Evolutionary conservation across 2,888 invertebrate species (phyloP).

Genomic region (Capitulum mitella): DNA sequence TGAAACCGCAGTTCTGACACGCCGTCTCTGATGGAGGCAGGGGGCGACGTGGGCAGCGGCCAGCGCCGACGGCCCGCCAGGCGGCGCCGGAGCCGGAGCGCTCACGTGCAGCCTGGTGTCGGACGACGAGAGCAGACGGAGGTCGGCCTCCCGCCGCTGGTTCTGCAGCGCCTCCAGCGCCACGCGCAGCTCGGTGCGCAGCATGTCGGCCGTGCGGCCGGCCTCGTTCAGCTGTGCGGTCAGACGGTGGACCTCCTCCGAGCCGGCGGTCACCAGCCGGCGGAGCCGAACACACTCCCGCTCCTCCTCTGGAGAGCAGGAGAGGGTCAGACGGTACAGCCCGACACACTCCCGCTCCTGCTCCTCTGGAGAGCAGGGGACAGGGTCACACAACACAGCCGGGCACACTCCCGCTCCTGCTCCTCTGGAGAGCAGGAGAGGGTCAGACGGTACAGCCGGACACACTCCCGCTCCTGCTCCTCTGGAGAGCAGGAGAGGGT

Average conservation of each 20-base stretch:
- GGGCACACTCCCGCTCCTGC: no score
- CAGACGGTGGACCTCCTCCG: background rate
- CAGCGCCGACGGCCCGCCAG: no score
- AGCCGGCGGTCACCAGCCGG: background rate
- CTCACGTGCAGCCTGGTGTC: conserved; percentile 1
- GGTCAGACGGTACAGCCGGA: background rate
- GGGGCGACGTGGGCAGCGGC: no score
- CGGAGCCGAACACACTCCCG: background rate
- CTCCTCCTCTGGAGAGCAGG: background rate
- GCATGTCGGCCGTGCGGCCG: background rate
- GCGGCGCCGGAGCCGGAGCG: no score
- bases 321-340: background rate
- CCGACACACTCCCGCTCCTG: no score
- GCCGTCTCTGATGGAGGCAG: no score
- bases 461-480: background rate
- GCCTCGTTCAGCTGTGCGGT: background rate
- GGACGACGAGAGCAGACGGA: background rate
- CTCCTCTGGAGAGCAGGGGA: no score
- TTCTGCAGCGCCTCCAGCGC: conserved; percentile 23
- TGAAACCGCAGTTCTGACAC: no score
- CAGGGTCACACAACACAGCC: no score
- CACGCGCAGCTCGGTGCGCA: conserved; percentile 19
- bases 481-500: background rate
- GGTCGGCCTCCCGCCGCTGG: conserved; percentile 12
- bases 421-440: background rate